phyloP scores from a whole-genome alignment of 2,113 vertebrate genomes.

The Spea multiplicata region DNA sequence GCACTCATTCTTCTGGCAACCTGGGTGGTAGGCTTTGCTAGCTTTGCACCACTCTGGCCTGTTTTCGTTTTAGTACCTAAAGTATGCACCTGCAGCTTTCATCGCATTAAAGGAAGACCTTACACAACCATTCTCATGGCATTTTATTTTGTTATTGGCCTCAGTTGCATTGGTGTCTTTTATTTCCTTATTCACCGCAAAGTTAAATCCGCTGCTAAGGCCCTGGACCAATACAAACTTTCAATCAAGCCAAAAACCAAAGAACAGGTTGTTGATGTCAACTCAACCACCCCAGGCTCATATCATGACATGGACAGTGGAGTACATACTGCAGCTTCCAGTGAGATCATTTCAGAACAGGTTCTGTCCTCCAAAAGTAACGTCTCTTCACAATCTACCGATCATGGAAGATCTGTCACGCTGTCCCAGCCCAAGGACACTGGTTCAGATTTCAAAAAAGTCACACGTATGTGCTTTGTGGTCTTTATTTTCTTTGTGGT shows the following conservation, averaged over 20 bases:
- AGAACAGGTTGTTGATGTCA: conserved; percentile 45
- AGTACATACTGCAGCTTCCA: conserved; percentile 59
- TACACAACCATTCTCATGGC: conserved; percentile 80
- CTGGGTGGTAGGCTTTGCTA: conserved; percentile 70
- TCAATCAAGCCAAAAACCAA: conserved; percentile 58
- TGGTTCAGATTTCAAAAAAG: conserved; percentile 71
- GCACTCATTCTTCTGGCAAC: conserved; percentile 60
- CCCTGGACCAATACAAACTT: conserved; percentile 70
- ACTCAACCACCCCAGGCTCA: conserved; percentile 26
- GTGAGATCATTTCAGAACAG: conserved; percentile 59
- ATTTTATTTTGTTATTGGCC: conserved; percentile 77
- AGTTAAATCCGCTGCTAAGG: conserved; percentile 65
- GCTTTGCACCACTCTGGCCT: conserved; percentile 77
- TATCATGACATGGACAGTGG: conserved; percentile 67
- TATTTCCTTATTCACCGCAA: conserved; percentile 79
- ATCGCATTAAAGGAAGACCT: conserved; percentile 73
- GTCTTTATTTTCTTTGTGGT: conserved; percentile 79
- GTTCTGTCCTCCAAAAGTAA: conserved; percentile 50
- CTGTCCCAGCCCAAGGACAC: conserved; percentile 57
- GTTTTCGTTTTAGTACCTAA: conserved; percentile 74
- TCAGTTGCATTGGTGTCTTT: conserved; percentile 75
- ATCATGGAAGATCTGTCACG: conserved; percentile 9
- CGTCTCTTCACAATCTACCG: not conserved
- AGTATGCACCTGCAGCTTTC: conserved; percentile 88
- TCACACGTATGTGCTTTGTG: conserved; percentile 81